These are phyloP conservation scores for Oncorhynchus clarkii DNA, from an alignment of 2,113 vertebrate genomes.

Conservation along the genomic window DNA sequence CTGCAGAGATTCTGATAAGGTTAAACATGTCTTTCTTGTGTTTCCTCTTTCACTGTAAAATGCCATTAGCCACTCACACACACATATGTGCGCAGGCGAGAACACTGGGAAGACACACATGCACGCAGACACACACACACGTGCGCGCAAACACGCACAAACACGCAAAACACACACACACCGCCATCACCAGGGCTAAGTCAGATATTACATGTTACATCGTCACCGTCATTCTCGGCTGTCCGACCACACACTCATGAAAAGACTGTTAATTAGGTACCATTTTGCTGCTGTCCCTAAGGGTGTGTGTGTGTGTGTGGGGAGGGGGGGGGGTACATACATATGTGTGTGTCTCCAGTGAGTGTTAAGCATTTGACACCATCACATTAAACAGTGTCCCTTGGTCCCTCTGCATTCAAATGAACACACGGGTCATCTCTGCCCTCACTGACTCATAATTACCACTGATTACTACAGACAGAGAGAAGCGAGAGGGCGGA, in stretches of 20 bases:
- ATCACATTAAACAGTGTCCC: slow-evolving; percentile 15
- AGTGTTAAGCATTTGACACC: neutral
- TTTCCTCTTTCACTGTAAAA: neutral
- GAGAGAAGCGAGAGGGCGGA: too few species aligned
- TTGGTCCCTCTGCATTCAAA: slow-evolving; percentile 30
- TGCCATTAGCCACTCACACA: neutral
- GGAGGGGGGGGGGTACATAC: neutral
- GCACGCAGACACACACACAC: too few species aligned
- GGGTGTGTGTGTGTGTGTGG: neutral
- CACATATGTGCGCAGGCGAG: neutral
- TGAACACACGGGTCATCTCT: slow-evolving; percentile 41
- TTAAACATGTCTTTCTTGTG: neutral
- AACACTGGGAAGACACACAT: too few species aligned
- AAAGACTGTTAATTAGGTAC: neutral
- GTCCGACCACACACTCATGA: neutral
- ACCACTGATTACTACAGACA: neutral
- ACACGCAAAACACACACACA: too few species aligned
- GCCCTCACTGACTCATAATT: neutral
- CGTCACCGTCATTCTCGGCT: neutral
- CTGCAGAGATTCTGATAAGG: too few species aligned
- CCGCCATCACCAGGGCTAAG: neutral
- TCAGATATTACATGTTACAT: neutral
- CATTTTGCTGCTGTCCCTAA: neutral
- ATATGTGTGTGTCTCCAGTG: slow-evolving; percentile 2
- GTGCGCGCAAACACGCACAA: rapidly evolving